Base-by-base conservation (phyloP, 2,113 vertebrate species). In the Lota lota region DNA sequence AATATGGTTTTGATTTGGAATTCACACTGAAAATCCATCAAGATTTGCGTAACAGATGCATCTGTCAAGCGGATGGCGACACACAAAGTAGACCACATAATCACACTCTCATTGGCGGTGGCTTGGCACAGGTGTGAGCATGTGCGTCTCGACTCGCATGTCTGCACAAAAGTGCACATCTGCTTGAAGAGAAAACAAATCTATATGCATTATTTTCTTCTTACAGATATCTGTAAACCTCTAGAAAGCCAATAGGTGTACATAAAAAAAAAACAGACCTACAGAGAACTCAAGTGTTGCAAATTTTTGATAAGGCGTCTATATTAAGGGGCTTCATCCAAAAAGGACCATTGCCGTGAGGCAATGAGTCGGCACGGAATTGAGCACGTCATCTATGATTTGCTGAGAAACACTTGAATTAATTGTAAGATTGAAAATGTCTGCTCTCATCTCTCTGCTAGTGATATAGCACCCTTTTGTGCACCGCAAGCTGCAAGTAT, bases 11-110 rank as follows among this genome's bases (percentile, higher is more conserved):
- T 84, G 75, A 89, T 88, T 82, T 77, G 73, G 74, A 85, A 85
- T 84, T 80, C 79, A 81, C 75, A 69, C 78, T 74, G 74, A 79
- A 86, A 90, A 91, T 92, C 90, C 85, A 91, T 92, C 90, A 89
- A 89, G 76, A 88, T 91, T 89, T 85, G 84, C 77, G 76, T 83
- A 83, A 79, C 81, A 88, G 89, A 91, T 89, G 87, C 86, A 86
- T 85, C 86, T 87, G 88, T 90, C 90, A 90, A 80, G 74, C 77
- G 24, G 69, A 80, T 77, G 76, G 82, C 71, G 66, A 75, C 71
- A 81, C 76, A 85, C 75, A 84, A 86, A 84, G 78, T 76, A 76
- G 79, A 82, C 83, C 79, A 79, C 76, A 82, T 90, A 82, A 89
- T 89, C 77, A 61, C 70, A 80, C 78, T 84, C 79, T 84, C 69